Base-by-base conservation (phyloP, 2,113 vertebrate genomes). In the Paraplagusia blochii region DNA sequence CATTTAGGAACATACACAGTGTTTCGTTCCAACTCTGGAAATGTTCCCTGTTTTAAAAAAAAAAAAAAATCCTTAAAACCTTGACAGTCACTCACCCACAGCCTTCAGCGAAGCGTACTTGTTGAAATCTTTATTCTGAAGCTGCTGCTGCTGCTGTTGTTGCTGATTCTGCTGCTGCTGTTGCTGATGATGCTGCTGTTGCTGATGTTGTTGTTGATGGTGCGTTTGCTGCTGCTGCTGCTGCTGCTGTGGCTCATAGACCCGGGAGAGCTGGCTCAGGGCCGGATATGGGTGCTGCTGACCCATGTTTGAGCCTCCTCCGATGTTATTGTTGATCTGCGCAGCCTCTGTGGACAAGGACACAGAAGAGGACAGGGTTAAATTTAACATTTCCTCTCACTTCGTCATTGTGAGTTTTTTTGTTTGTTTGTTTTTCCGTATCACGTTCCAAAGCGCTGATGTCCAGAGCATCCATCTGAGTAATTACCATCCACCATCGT, bases 21-120 rank as follows among this genome's bases (percentile, higher is more conserved):
- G 22, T 29, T 29, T 29, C 22, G 22, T 17, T 11, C 14, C 5
- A 13, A 10, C 42, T 29, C 45, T 10, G 7, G 43, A 39, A 65
- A 36, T 11, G 9, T 38, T 35, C 51, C 13, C 36, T 18, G 39
- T 46, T 58, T 16, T 60, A 3, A 10, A 51, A 10, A 38, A 22
- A 44, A 18, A 53, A 50, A 15, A 50, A 63, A 29, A 45, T 62
- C 29, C 59, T 45, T 16, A 14, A 13, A 40, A 36, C 58, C 1
- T 34, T 53, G 56, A 49, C 57, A 48, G 51, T 46, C 39, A 80
- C 97, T 97, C 90, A 99, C 96, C 97, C 0, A 98, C 97, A 16
- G 95, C 94, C 88, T 99, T 99, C 3, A 99, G 88, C 47, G 97
- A 95, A 64, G 97, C 95, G 0, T 99, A 99, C 82, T 98, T 98